A percentile compares a stretch with the other conserved stretches of the same genome.
These are phyloP conservation scores for Drosophila nikananu DNA, from an alignment of 1,140 invertebrate genomes.

Conservation along the genomic window DNA sequence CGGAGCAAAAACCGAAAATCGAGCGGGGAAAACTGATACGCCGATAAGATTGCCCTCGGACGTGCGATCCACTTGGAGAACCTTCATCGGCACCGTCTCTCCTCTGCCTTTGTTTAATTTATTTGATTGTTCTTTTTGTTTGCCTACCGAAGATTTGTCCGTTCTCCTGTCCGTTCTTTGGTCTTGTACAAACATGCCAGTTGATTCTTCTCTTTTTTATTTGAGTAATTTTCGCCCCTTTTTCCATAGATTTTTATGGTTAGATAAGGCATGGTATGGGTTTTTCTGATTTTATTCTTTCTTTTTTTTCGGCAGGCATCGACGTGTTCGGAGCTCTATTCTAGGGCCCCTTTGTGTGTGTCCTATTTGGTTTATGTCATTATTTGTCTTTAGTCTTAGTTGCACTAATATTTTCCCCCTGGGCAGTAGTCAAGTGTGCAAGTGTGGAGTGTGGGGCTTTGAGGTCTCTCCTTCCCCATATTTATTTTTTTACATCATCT, in stretches of 20 bases:
- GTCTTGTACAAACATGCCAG: conserved; percentile 76
- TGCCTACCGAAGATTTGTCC: conserved; percentile 53
- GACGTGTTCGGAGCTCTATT: conserved; percentile 42
- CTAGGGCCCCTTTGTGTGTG: conserved; percentile 21
- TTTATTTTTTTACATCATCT: conserved; percentile 21
- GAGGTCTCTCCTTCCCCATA: conserved; percentile 8
- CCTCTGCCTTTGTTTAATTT: conserved; percentile 75
- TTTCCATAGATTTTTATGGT: conserved; percentile 66
- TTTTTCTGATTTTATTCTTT: conserved; percentile 51
- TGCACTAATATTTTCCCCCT: conserved; percentile 75
- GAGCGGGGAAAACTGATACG: conserved; percentile 66
- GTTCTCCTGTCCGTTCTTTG: conserved; percentile 20
- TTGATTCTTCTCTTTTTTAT: conserved; percentile 53
- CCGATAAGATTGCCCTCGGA: conserved; percentile 73
- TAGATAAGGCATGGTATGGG: conserved; percentile 58
- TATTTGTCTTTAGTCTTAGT: conserved; percentile 77
- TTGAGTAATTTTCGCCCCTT: conserved; percentile 78
- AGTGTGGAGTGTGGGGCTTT: conserved; percentile 10
- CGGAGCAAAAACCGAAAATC: conserved; percentile 49
- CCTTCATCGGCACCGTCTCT: conserved; percentile 39
- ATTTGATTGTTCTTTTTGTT: conserved; percentile 78
- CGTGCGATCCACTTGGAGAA: conserved; percentile 62
- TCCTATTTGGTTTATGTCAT: conserved; percentile 71
- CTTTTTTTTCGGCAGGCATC: conserved; percentile 49
- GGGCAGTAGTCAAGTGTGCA: conserved; percentile 68